Conservation (phyloP, 2,113 vertebrate species). For the Balaeniceps rex region DNA sequence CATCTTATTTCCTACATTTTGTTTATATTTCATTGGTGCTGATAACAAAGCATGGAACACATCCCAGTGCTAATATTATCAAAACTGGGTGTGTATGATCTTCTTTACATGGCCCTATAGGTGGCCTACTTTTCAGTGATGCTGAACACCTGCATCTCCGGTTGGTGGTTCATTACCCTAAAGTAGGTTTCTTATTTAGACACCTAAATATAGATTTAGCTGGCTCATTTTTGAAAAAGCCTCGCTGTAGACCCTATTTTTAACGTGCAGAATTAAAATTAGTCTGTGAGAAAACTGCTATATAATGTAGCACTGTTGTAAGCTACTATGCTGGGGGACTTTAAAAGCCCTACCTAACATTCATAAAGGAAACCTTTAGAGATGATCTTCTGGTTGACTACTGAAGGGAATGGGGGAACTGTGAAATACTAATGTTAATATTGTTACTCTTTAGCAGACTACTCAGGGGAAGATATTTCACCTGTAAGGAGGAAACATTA, state of each 20-base stretch:
- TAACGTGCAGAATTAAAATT: background rate
- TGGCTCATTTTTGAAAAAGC: background rate
- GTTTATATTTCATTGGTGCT: background rate
- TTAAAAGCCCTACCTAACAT: background rate
- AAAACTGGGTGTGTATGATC: background rate
- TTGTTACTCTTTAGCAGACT: slow-evolving; percentile 32
- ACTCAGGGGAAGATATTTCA: slow-evolving; percentile 30
- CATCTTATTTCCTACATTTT: background rate
- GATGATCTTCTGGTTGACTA: slow-evolving; percentile 28
- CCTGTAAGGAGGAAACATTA: slow-evolving; percentile 36
- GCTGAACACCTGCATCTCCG: background rate
- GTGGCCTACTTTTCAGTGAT: background rate
- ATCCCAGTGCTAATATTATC: background rate
- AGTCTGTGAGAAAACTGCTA: background rate
- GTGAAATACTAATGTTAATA: slow-evolving; percentile 27
- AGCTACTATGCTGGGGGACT: background rate
- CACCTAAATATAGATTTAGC: background rate
- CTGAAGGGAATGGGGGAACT: background rate
- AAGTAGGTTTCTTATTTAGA: background rate
- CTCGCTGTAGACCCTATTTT: background rate
- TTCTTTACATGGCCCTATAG: background rate
- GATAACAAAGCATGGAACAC: background rate
- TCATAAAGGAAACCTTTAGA: slow-evolving; percentile 12
- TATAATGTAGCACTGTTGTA: background rate
- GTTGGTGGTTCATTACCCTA: background rate